Conservation (phyloP, 2,797 vertebrate species). For the Petrocephalus schoutedeni region DNA sequence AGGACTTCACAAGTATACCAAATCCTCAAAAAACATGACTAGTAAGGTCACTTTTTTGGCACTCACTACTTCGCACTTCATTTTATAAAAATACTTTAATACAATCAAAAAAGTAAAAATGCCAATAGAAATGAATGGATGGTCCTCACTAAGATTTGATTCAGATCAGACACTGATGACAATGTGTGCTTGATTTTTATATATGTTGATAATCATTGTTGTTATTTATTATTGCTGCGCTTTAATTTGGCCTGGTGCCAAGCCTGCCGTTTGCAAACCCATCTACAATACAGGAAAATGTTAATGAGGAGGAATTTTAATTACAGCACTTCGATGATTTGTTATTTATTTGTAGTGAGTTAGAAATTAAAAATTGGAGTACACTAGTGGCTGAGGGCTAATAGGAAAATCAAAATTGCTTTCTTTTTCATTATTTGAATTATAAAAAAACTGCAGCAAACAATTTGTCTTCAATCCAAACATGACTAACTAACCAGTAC, state of each 20-base stretch:
- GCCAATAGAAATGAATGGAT: neutral
- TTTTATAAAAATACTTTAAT: neutral
- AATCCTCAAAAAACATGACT: too few species aligned
- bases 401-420: neutral
- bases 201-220: neutral
- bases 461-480: neutral
- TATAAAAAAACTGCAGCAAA: neutral
- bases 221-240: neutral
- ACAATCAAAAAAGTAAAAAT: neutral
- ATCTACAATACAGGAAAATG: neutral
- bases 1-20: neutral
- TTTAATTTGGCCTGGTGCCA: neutral
- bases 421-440: neutral
- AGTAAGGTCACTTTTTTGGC: too few species aligned
- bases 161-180: neutral
- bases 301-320: neutral
- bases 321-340: neutral
- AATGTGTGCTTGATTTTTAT: neutral
- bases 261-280: neutral
- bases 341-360: neutral
- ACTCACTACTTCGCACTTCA: neutral
- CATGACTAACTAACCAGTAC: neutral
- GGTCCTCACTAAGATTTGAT: neutral
- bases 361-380: neutral
- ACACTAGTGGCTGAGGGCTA: neutral